These are phyloP conservation scores for Morus bassanus DNA, from an alignment of 2,797 vertebrate species.

Conservation along the genomic window DNA sequence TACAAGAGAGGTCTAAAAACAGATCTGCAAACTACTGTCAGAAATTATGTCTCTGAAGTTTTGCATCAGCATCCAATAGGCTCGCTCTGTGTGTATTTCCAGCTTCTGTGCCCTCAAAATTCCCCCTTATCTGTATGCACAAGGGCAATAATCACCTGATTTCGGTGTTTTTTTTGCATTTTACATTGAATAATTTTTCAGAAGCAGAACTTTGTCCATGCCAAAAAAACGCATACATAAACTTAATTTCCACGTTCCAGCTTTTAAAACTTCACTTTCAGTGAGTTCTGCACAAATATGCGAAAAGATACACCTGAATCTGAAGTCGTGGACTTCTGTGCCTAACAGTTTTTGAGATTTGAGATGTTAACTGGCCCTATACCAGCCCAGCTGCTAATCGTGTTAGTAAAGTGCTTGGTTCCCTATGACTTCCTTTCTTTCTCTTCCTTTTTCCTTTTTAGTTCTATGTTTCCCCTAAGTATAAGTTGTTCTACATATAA, in stretches of 20 bases:
- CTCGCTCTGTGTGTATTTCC: not conserved
- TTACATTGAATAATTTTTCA: not conserved
- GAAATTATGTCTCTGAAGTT: not conserved
- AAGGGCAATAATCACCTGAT: not conserved
- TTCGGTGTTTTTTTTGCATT: not conserved
- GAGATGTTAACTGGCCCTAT: not conserved
- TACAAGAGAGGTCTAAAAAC: not conserved
- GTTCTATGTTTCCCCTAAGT: not conserved
- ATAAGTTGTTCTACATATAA: not conserved
- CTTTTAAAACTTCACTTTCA: not conserved
- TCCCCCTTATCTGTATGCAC: not conserved
- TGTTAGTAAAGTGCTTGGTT: not conserved
- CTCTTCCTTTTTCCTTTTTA: not conserved
- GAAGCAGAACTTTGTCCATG: not conserved
- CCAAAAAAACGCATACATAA: not conserved
- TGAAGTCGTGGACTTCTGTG: not conserved
- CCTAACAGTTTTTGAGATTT: not conserved
- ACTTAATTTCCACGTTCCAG: not conserved
- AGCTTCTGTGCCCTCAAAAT: not conserved
- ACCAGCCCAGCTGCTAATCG: not conserved
- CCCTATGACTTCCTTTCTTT: not conserved
- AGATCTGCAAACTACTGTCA: not conserved
- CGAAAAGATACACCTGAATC: not conserved
- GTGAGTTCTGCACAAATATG: rapidly evolving
- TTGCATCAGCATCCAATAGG: not conserved